Percentiles rank a stretch among this genome's conserved stretches.
Conservation (phyloP, 2,113 vertebrate genomes). For the Sus scrofa region DNA sequence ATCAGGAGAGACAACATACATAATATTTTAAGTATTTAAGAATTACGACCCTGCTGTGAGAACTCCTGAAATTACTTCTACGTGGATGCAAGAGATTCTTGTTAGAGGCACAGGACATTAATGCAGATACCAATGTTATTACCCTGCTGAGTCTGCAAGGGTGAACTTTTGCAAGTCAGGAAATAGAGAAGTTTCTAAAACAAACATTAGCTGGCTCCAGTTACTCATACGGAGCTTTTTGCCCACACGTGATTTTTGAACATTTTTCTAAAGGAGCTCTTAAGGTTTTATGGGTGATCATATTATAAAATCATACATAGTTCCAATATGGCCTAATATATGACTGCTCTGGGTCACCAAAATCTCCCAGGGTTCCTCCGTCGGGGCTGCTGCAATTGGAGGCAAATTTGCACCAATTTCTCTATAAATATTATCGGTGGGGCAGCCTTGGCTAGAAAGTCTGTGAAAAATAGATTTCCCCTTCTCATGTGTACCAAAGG, state of each 20-base stretch:
- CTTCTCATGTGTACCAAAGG: not conserved
- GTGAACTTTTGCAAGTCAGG: slow-evolving; percentile 59
- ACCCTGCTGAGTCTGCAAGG: slow-evolving; percentile 57
- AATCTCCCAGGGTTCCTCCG: slow-evolving; percentile 58
- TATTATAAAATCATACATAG: slow-evolving; percentile 63
- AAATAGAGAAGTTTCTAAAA: slow-evolving; percentile 75
- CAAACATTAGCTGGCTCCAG: slow-evolving; percentile 61
- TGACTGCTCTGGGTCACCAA: not conserved
- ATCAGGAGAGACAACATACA: slow-evolving; percentile 72
- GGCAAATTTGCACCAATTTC: slow-evolving; percentile 51
- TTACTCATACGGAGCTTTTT: slow-evolving; percentile 60
- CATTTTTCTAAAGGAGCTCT: slow-evolving; percentile 73
- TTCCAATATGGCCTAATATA: slow-evolving; percentile 62
- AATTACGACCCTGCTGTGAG: slow-evolving; percentile 73
- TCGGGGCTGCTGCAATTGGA: not conserved
- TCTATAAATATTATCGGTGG: slow-evolving; percentile 31
- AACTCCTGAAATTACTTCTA: slow-evolving; percentile 66
- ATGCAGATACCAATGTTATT: slow-evolving; percentile 6
- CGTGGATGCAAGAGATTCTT: slow-evolving; percentile 10
- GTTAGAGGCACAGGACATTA: slow-evolving; percentile 59
- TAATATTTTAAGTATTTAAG: slow-evolving; percentile 81
- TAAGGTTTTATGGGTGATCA: slow-evolving; percentile 72
- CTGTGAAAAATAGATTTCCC: slow-evolving; percentile 33
- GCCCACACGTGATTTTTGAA: slow-evolving; percentile 36
- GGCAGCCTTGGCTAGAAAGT: not conserved